Base-by-base conservation (phyloP, 2,113 vertebrate genomes). In the Erythrocercus mccallii region DNA sequence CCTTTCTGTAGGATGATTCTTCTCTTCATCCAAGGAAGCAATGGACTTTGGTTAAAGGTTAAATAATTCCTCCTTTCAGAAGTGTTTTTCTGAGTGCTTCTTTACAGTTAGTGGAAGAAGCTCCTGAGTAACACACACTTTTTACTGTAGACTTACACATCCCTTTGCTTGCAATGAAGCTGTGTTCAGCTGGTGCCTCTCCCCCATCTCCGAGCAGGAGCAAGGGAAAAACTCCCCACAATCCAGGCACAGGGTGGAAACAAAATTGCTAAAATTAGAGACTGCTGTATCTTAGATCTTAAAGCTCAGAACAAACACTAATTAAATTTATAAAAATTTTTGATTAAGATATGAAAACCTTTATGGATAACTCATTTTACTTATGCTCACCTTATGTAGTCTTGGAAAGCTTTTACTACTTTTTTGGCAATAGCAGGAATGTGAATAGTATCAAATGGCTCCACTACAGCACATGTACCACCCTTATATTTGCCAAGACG, bases 401-500 rank as follows among this genome's bases (percentile, higher is more conserved):
- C 98, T 97, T 99, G 99, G 95, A 99, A 99, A 81, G 97, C 95
- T 91, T 97, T 96, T 96, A 99, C 99, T 91, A 99, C 98, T 25
- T 90, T 98, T 97, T 99, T 99, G 86, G 98, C 98, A 93, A 98
- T 97, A 18, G 96, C 83, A 2, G 99, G 98, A 84, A 99, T 98
- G 78, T 99, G 99, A 96, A 98, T 62, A 3, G 99, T 99, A 60
- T 99, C 99, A 33, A 98, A 98, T 6, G 99, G 99, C 64, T 99
- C 98, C 61, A 99, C 99, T 69, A 99, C 99, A 5, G 99, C 99
- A 88, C 99, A 99, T 3, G 99, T 99, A 23, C 99, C 99, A 12
- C 99, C 99, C 96, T 99, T 99, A 84, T 99, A 99, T 95, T 99
- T 99, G 83, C 99, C 98, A 79, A 99, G 98, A 42, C 99, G 99